Evolutionary conservation across 2,113 vertebrate genomes (phyloP).

Genomic region (Martes martes): DNA sequence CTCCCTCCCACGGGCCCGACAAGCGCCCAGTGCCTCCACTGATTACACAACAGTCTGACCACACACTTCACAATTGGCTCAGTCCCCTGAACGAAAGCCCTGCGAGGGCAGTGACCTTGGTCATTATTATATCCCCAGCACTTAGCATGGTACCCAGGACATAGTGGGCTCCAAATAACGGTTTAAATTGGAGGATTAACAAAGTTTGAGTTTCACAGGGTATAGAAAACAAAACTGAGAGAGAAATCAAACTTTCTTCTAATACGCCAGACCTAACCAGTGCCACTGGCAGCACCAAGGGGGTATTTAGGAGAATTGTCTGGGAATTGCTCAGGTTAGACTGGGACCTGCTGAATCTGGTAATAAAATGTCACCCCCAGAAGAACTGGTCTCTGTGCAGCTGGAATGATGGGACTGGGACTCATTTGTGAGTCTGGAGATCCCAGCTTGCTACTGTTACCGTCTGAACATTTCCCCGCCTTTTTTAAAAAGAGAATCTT

Average conservation of each 20-base stretch:
- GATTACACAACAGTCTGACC: not conserved
- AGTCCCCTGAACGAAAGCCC: not conserved
- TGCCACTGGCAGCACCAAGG: not conserved
- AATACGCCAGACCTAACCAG: not conserved
- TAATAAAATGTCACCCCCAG: not conserved
- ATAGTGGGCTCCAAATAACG: not conserved
- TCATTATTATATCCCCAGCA: not conserved
- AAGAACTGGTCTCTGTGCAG: not conserved
- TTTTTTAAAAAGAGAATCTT: not conserved
- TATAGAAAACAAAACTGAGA: not conserved
- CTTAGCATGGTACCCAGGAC: not conserved
- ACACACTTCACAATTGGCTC: not conserved
- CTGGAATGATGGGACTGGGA: not conserved
- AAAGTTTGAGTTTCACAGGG: not conserved
- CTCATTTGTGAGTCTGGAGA: not conserved
- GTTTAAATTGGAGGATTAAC: not conserved
- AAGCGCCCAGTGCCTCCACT: not conserved
- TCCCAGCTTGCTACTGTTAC: not conserved
- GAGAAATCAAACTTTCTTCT: conserved; percentile 9
- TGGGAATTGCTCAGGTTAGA: not conserved
- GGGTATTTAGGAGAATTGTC: not conserved
- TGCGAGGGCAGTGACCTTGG: not conserved
- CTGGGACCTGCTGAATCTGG: not conserved
- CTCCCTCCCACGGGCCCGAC: not conserved
- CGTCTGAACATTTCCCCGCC: not conserved